These are phyloP conservation scores for Tyrophagus putrescentiae DNA, from an alignment of 1,140 invertebrate species.

Conservation along the genomic window DNA sequence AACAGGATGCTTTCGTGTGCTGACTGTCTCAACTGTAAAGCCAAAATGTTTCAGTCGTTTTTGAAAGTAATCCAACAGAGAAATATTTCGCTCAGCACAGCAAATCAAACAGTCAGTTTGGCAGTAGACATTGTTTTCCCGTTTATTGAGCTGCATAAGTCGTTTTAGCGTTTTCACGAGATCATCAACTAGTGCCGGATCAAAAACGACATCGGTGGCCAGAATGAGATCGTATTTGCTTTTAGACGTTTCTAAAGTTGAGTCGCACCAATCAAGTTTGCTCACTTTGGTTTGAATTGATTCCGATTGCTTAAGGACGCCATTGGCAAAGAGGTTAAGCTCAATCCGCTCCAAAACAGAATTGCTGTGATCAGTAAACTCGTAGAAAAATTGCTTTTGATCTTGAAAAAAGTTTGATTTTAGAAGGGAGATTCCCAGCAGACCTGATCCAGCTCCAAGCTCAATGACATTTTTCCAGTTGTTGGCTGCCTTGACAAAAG, in stretches of 20 bases:
- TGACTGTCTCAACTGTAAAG: not conserved
- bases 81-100: not conserved
- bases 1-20: not conserved
- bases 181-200: not conserved
- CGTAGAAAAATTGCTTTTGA: too few species aligned
- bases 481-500: too few species aligned
- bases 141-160: not conserved
- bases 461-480: not conserved
- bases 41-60: not conserved
- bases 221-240: not conserved
- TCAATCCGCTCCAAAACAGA: constrained; percentile 1
- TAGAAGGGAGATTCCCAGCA: not conserved
- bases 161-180: not conserved
- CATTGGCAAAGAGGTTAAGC: not conserved
- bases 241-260: not conserved
- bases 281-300: not conserved
- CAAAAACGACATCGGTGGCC: constrained; percentile 7
- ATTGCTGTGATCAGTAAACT: constrained; percentile 9
- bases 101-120: constrained; percentile 10
- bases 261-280: not conserved
- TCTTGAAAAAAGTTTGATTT: not conserved
- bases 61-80: not conserved
- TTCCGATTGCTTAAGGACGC: not conserved
- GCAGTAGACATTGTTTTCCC: not conserved
- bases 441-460: not conserved